Evolutionary conservation across 2,888 invertebrate species (phyloP).

Genomic region (Acrobasis suavella): DNA sequence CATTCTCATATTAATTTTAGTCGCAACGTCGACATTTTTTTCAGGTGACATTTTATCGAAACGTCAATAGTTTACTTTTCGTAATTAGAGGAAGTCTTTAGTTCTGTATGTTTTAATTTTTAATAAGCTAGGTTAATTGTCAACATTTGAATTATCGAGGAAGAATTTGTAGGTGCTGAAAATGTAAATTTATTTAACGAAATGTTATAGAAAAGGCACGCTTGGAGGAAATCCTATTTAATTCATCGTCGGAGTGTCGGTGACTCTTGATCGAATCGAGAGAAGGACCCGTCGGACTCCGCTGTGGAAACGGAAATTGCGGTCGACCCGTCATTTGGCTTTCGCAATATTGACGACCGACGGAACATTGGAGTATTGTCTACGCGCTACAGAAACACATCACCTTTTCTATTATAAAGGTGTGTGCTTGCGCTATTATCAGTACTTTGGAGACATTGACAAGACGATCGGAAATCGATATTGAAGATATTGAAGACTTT

Average conservation of each 20-base stretch:
- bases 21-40: constrained; percentile 62
- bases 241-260: constrained; percentile 72
- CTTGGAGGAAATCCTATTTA: constrained; percentile 80
- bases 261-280: constrained; percentile 59
- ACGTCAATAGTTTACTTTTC: constrained; percentile 39
- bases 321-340: constrained; percentile 44
- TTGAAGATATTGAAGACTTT: constrained; percentile 15
- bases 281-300: constrained; percentile 49
- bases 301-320: constrained; percentile 48
- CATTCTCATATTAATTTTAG: constrained; percentile 47
- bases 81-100: constrained; percentile 50
- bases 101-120: constrained; percentile 50
- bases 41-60: constrained; percentile 54
- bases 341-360: constrained; percentile 38
- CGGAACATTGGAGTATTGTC: constrained; percentile 36
- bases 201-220: constrained; percentile 81
- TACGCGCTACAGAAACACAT: background rate
- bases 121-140: constrained; percentile 53
- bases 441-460: constrained; percentile 12
- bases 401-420: background rate
- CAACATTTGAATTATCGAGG: constrained; percentile 38
- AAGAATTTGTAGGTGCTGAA: constrained; percentile 41
- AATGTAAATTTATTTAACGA: constrained; percentile 71
- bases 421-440: constrained; percentile 7
- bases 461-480: constrained; percentile 4